Conservation (phyloP, 64 coral and sea anemone species). For the Montipora efflorescens region DNA sequence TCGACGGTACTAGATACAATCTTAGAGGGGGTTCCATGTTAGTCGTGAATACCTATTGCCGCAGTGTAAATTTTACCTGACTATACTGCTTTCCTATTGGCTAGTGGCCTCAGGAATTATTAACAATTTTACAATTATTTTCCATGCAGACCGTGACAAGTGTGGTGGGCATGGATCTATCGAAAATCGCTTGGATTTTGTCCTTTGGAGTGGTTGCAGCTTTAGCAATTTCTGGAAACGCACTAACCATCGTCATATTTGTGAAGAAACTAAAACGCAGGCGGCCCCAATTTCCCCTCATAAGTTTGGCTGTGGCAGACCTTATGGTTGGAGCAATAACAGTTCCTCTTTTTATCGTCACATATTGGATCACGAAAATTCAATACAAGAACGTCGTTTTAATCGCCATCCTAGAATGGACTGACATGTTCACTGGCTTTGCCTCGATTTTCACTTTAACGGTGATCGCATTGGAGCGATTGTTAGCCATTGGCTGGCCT, state of each 20-base stretch:
- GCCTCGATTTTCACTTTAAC: constrained; percentile 13
- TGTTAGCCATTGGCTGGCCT: constrained; percentile 31
- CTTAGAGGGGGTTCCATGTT: too few species aligned
- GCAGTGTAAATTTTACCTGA: too few species aligned
- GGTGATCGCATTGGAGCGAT: constrained; percentile 22
- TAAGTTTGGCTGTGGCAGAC: constrained; percentile 4
- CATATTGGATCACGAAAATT: rapidly evolving
- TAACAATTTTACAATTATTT: too few species aligned
- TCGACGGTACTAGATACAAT: too few species aligned
- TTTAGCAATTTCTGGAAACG: neutral
- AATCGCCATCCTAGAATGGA: neutral
- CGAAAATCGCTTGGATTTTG: neutral
- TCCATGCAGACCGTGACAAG: too few species aligned
- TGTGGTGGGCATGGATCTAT: neutral
- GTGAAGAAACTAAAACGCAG: neutral
- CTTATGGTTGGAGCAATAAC: neutral
- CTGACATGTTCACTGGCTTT: constrained; percentile 48
- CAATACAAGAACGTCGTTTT: neutral
- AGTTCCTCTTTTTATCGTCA: neutral
- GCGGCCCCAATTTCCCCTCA: neutral
- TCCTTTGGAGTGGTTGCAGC: neutral
- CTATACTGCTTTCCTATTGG: too few species aligned
- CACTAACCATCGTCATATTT: constrained; percentile 1
- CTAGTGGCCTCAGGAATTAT: too few species aligned
- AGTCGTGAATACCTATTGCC: too few species aligned